Evolutionary conservation across 2,888 invertebrate species (phyloP).

Genomic region (Steinernema scapterisci): DNA sequence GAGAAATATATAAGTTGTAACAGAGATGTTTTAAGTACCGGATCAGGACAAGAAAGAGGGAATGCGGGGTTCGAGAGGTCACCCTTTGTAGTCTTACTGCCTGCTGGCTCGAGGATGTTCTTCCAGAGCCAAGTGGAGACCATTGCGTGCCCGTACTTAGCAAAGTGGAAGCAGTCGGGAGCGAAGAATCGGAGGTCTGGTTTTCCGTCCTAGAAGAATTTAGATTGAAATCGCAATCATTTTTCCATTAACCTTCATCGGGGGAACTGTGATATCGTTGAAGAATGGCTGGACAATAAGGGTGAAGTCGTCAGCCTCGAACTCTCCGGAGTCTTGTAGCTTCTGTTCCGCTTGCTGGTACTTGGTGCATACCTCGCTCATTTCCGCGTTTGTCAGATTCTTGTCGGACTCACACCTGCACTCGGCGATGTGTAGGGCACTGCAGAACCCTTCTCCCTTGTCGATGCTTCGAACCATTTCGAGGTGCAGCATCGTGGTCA

Average conservation of each 20-base stretch:
- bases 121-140: slow-evolving; percentile 56
- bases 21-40: slow-evolving; percentile 34
- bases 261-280: slow-evolving; percentile 47
- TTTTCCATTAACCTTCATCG: slow-evolving; percentile 46
- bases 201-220: slow-evolving; percentile 37
- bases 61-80: slow-evolving; percentile 43
- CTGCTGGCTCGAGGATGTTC: slow-evolving; percentile 56
- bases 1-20: background rate
- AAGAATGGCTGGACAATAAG: slow-evolving; percentile 57
- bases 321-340: slow-evolving; percentile 46
- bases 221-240: background rate
- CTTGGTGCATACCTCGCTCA: slow-evolving; percentile 42
- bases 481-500: slow-evolving; percentile 52
- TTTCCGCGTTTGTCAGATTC: slow-evolving; percentile 48
- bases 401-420: slow-evolving; percentile 42
- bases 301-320: slow-evolving; percentile 58
- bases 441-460: slow-evolving; percentile 46
- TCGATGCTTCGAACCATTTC: slow-evolving; percentile 50
- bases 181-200: slow-evolving; percentile 50
- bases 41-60: slow-evolving; percentile 54
- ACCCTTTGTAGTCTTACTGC: slow-evolving; percentile 46
- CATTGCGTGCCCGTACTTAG: slow-evolving; percentile 55
- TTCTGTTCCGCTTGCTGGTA: slow-evolving; percentile 48
- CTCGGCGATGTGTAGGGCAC: slow-evolving; percentile 39
- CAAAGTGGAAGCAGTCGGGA: slow-evolving; percentile 63